A percentile compares a stretch with the other conserved stretches of the same genome.
These are phyloP conservation scores for Hemiprocne comata DNA, from an alignment of 2,113 vertebrate species.

Conservation along the genomic window DNA sequence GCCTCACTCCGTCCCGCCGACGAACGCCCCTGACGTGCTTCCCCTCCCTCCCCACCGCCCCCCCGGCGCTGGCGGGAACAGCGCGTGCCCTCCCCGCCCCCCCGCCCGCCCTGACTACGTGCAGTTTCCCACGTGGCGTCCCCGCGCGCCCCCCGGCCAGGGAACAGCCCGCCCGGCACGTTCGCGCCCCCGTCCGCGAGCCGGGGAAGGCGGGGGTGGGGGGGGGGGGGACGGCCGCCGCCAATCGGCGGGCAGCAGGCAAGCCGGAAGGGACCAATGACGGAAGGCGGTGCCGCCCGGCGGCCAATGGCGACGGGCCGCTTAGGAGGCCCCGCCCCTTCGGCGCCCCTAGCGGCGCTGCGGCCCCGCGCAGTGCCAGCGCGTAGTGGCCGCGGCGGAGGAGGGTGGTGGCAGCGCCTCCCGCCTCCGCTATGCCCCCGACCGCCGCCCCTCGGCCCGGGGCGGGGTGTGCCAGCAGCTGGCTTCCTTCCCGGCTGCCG, in stretches of 20 bases:
- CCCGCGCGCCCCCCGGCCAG: neutral
- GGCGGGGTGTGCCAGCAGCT: neutral
- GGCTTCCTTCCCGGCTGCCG: neutral
- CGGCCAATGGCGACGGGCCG: neutral
- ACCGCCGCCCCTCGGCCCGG: neutral
- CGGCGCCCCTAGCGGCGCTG: neutral
- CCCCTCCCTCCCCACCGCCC: too few relatives aligned
- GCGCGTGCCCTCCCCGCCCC: neutral
- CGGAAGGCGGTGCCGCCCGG: neutral
- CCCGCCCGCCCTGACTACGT: neutral
- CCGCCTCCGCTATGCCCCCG: neutral
- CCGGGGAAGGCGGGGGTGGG: too few relatives aligned
- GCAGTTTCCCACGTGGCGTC: slow-evolving; percentile 37
- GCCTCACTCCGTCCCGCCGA: too few relatives aligned
- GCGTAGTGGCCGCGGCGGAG: neutral
- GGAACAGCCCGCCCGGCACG: slow-evolving; percentile 1
- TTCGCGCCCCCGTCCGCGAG: neutral
- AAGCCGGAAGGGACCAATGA: neutral
- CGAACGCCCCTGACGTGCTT: neutral
- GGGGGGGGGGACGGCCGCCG: too few relatives aligned
- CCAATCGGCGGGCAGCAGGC: neutral
- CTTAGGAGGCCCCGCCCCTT: neutral
- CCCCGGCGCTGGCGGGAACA: neutral
- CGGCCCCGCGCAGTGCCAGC: neutral
- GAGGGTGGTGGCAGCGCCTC: too few relatives aligned